Conservation (phyloP, 2,797 vertebrate species). For the Rhadinocentrus ornatus region DNA sequence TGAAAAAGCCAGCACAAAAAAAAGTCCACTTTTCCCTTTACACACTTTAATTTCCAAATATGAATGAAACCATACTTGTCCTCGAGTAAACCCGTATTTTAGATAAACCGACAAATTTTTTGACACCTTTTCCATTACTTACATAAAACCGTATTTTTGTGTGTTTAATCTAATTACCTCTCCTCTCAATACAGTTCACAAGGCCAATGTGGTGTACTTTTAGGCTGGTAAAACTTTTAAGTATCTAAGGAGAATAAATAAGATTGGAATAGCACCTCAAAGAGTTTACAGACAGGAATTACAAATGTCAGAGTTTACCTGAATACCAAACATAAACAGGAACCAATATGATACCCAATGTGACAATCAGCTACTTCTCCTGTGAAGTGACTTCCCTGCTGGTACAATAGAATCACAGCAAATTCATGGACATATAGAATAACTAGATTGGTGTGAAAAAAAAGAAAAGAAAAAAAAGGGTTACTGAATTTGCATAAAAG, state of each 20-base stretch:
- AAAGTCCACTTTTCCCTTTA: conserved; percentile 56
- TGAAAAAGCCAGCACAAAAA: conserved; percentile 40
- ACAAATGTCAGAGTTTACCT: conserved; percentile 80
- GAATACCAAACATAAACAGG: conserved; percentile 71
- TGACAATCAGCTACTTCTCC: conserved; percentile 81
- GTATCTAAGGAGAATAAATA: conserved; percentile 78
- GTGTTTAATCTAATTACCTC: conserved; percentile 74
- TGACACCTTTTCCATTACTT: conserved; percentile 49
- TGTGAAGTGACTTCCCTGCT: conserved; percentile 80
- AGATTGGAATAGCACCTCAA: conserved; percentile 83
- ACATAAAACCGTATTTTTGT: conserved; percentile 67
- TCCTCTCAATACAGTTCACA: conserved; percentile 83
- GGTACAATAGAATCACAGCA: conserved; percentile 83
- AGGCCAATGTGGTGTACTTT: conserved; percentile 88
- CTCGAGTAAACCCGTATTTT: conserved; percentile 84
- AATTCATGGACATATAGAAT: conserved; percentile 84
- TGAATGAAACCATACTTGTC: conserved; percentile 81
- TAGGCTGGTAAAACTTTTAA: conserved; percentile 81
- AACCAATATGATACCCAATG: conserved; percentile 73
- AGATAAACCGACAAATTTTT: conserved; percentile 74
- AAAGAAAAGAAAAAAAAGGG: conserved; percentile 58
- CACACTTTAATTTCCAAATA: conserved; percentile 73
- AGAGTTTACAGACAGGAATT: conserved; percentile 83
- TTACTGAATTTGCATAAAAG: conserved; percentile 86
- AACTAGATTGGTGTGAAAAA: conserved; percentile 81